Base-by-base conservation (phyloP, 2,888 invertebrate genomes). In the Nemoura dubitans region DNA sequence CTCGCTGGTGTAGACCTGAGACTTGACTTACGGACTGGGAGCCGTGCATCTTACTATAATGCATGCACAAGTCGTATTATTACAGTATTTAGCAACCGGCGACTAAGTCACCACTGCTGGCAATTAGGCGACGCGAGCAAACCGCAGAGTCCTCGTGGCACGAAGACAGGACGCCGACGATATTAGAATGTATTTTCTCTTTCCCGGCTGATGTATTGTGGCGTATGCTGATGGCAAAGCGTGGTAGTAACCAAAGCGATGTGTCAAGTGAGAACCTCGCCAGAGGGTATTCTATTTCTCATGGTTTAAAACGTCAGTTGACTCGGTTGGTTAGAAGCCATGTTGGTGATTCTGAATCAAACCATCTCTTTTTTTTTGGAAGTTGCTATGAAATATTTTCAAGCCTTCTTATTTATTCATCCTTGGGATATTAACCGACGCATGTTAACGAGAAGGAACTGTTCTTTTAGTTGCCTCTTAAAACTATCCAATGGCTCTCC, bases 1-100 rank as follows among this genome's bases (percentile, higher is more conserved):
- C 77, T 86, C 26, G 85, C 77, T 43, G 86, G 78, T 78, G 83
- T 25, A 77, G 81, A n/a, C 80, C 80, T 25, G 83, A 83, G 83
- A 28, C 85, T 36, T 85, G 76, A 77, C 59, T 76, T 84, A 76
- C 59, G 83, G 28, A 85, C 87, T 81, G 85, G 87, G 87, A 78
- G 87, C 36, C 81, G 78, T 87, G 87, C 87, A 87, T 87, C 87
- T 87, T 87, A 87, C 87, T 87, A 87, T 85, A 87, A 83, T 83
- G 28, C 86, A 86, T 86, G 80, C 86, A 81, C 81, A 83, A 86
- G 85, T 83, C 59, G 87, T 87, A 83, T 83, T 87, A 82, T 85
- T 87, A 85, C 77, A 76, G 80, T 59, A 59, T 85, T 80, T 81
- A 85, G 85, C 87, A 87, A 76, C 59, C 76, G 85, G 85, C 26